phyloP scores from a whole-genome alignment of 1,140 invertebrate species.

The Drosophila bifasciata region DNA sequence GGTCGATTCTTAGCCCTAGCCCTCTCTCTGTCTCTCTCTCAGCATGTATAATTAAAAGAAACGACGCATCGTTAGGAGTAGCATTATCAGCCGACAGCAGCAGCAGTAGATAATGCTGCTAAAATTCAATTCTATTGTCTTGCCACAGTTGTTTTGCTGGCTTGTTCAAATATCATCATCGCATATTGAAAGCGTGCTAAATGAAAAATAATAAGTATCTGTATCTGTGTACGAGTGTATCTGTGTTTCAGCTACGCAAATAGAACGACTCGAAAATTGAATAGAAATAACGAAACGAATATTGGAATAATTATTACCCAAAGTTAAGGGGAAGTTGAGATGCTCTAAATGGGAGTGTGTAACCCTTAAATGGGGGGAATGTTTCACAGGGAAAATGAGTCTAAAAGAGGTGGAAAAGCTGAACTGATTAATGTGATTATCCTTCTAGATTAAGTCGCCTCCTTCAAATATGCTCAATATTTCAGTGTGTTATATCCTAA shows the following conservation, averaged over 20 bases:
- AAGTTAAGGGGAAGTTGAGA: slow-evolving; percentile 26
- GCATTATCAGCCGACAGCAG: slow-evolving; percentile 54
- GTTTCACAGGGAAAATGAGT: too few species aligned
- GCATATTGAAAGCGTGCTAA: slow-evolving; percentile 79
- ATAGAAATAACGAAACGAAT: slow-evolving; percentile 58
- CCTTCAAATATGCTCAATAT: too few species aligned
- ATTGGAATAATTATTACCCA: slow-evolving; percentile 11
- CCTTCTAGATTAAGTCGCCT: too few species aligned
- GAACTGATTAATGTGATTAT: too few species aligned
- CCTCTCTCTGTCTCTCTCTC: slow-evolving; percentile 1
- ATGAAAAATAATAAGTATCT: slow-evolving; percentile 65
- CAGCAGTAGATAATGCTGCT: slow-evolving; percentile 60
- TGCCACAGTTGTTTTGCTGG: slow-evolving; percentile 69
- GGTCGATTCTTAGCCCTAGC: slow-evolving; percentile 35
- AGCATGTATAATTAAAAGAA: slow-evolving; percentile 64
- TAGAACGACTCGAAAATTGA: slow-evolving; percentile 53
- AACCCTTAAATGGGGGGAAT: not conserved
- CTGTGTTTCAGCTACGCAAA: slow-evolving; percentile 76
- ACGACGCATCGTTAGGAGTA: slow-evolving; percentile 58
- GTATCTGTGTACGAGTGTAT: slow-evolving; percentile 53
- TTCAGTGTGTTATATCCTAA: too few species aligned
- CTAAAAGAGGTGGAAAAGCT: too few species aligned
- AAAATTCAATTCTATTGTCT: slow-evolving; percentile 80
- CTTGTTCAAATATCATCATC: slow-evolving; percentile 81
- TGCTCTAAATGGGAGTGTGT: slow-evolving; percentile 14